Evolutionary conservation across 35 echinoderm and acorn worm genomes (phyloP), one percentile per base, ranked within the genome.

Genomic region (Anneissia japonica): DNA sequence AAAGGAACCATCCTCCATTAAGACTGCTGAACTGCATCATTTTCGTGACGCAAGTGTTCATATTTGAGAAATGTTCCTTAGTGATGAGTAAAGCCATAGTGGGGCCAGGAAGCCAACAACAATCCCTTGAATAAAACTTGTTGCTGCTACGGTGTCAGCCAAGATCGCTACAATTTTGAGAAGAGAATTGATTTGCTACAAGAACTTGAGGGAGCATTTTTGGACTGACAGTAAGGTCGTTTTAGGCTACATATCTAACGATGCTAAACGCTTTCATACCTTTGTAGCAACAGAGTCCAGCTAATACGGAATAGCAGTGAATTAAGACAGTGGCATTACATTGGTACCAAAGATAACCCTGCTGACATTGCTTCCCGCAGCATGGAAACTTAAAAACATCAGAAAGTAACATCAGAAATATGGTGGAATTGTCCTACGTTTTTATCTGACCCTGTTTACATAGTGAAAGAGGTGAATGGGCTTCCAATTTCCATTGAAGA

Each of bases 21-120:
- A n/a, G n/a, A n/a, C n/a, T n/a, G 51, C 74, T 16, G 85, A 95
- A 76, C 19, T 95, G 26, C 90, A 95, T 31, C 93, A 91, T 51
- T 95, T 95, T 73, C 82, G 82, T 0, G 93, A 95, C 87, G 93
- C 89, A 10, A 88, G 89, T 75, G 35, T 13, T 84, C 19, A 41
- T 72, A 6, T 72, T 26, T n/a, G 86, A 89, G n/a, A 35, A 88
- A 51, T 86, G 73, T 19, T 39, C 73, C 9, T 74, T 95, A 14
- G 29, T 95, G 11, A 86, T 86, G 45, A 77, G 85, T 5, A 96
- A 96, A 72, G 32, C 46, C 29, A 84, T 84, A 75, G 93, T 96
- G 6, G 14, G 43, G 3, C 90, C 89, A 19, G 88, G 12, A 95
- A 88, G 75, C 11, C 17, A 73, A 39, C 80, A 12, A 91, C 85